phyloP scores from a whole-genome alignment of 1,140 invertebrate genomes.

The Eufriesea mexicana region DNA sequence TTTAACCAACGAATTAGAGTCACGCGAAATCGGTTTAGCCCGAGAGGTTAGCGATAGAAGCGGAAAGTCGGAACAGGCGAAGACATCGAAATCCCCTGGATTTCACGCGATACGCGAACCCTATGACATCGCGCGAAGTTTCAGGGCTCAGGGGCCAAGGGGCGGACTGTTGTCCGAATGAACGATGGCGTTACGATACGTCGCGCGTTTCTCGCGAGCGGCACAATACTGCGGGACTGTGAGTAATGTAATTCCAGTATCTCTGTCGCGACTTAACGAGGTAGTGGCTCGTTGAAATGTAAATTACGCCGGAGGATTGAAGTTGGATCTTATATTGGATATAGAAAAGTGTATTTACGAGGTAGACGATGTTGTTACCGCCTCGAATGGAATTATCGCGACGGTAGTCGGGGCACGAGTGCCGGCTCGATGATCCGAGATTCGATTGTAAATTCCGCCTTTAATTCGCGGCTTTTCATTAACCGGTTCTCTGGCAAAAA shows the following conservation, averaged over 20 bases:
- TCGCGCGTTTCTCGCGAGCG: slow-evolving; percentile 1
- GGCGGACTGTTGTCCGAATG: background rate
- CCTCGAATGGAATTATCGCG: slow-evolving; percentile 16
- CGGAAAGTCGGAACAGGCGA: background rate
- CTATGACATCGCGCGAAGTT: background rate
- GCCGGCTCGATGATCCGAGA: background rate
- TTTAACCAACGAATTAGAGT: no score
- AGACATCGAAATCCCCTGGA: background rate
- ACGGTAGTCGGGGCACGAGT: background rate
- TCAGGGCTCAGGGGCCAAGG: no score
- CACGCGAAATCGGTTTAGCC: no score
- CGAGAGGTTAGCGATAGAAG: background rate
- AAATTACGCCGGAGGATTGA: slow-evolving; percentile 29
- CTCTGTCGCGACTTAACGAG: slow-evolving; percentile 28
- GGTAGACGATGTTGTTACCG: slow-evolving; percentile 17
- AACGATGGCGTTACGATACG: slow-evolving; percentile 18
- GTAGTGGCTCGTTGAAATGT: slow-evolving; percentile 23
- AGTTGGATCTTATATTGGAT: slow-evolving; percentile 16
- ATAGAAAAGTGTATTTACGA: slow-evolving; percentile 36
- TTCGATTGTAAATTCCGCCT: background rate
- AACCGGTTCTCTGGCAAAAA: background rate
- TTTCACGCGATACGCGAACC: background rate
- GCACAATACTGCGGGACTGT: background rate
- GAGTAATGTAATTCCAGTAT: slow-evolving; percentile 25
- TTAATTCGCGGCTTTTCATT: background rate